A percentile compares a stretch with the other conserved stretches of the same genome.
Evolutionary conservation across 2,888 invertebrate genomes (phyloP).

Genomic region (Pseudeuparius sepicola): DNA sequence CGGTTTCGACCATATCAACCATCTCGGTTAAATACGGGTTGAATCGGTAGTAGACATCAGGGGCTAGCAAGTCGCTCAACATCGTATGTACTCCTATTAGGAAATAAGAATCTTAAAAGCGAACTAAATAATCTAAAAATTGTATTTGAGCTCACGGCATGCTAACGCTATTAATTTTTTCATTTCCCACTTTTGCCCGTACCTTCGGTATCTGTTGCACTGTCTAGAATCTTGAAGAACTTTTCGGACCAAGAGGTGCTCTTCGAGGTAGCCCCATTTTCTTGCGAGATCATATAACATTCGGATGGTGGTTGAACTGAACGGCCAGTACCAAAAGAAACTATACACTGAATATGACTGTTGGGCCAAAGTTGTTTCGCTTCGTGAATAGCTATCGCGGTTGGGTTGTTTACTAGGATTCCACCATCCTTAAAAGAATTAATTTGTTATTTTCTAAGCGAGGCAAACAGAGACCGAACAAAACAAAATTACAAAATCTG

Average conservation of each 20-base stretch:
- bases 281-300: conserved; percentile 22
- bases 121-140: too few species aligned
- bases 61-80: conserved; percentile 62
- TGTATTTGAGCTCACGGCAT: too few species aligned
- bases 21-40: conserved; percentile 78
- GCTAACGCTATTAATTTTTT: too few species aligned
- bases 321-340: conserved; percentile 74
- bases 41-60: conserved; percentile 67
- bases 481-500: too few species aligned
- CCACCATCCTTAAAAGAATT: conserved; percentile 56
- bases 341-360: conserved; percentile 59
- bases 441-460: conserved; percentile 4
- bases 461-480: too few species aligned
- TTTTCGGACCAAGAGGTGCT: conserved; percentile 62
- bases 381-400: conserved; percentile 79
- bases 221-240: conserved; percentile 68
- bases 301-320: conserved; percentile 37
- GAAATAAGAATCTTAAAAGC: conserved; percentile 7
- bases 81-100: conserved; percentile 62
- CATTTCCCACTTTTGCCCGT: too few species aligned
- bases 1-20: conserved; percentile 68
- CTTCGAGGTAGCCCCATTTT: conserved; percentile 24
- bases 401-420: conserved; percentile 76
- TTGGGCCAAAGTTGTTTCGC: conserved; percentile 72
- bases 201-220: conserved; percentile 81